Evolutionary conservation across 2,113 vertebrate species (phyloP), one percentile per base, ranked within the genome.

Genomic region (Beaufortia kweichowensis): DNA sequence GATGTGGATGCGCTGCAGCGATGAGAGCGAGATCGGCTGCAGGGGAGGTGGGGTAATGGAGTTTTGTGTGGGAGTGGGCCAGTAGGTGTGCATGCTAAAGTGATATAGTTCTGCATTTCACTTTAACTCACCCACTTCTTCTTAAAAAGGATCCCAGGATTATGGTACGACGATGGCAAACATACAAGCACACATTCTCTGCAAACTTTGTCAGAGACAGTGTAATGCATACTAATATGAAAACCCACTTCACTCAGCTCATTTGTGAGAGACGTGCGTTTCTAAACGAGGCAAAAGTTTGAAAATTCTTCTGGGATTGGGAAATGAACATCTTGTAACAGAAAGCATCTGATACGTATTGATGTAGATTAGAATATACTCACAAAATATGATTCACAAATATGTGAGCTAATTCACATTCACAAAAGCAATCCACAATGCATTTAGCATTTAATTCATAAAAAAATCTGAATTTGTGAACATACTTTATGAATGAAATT

Each of bases 1-100:
- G 56, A 80, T 75, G 76, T 77, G 39, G 48, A 79, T 79, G 72
- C 74, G 70, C 71, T 70, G 76, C 73, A 50, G 28, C 41, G 31
- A 33, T 56, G 61, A 68, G 35, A 60, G 26, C 23, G 15, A 57
- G 53, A 57, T 57, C 59, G 53, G 53, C 68, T 56, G 69, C 24
- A 56, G 41, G 70, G 29, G 70, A 41, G 72, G 71, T 41, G 29
- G 48, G 64, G 74, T 69, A 74, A 62, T 63, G 61, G 46, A 63
- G 19, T 15, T 53, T 53, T 19, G 76, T 56, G 57, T 65, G 75
- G 76, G 75, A 67, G 77, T 53, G 78, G 41, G 67, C 41, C 57
- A 33, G 57, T 81, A 76, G 76, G 65, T 43, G 76, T 76, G 46
- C 56, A 14, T 53, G 39, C 23, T 63, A 29, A 56, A 64, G 67